Percentiles rank a stretch among this genome's conserved stretches.
phyloP scores from a whole-genome alignment of 2,797 vertebrate species.

The Poecilia picta region DNA sequence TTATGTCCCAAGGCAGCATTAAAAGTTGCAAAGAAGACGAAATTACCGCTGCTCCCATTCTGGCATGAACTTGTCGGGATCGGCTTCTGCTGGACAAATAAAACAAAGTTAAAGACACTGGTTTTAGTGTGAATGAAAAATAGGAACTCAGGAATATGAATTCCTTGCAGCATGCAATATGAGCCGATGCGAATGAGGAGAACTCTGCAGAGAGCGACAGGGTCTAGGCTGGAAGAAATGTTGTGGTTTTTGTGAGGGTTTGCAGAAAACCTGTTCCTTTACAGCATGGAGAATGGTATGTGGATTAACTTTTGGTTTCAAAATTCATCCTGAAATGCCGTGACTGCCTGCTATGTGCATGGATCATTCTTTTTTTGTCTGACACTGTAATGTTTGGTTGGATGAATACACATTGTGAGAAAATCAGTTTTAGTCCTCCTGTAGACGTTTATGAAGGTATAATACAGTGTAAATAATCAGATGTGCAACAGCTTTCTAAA shows the following conservation, averaged over 20 bases:
- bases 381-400: constrained; percentile 23
- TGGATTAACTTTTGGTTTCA: constrained; percentile 14
- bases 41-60: no score
- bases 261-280: constrained; percentile 40
- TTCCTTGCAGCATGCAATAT: constrained; percentile 19
- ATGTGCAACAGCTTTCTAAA: neutral
- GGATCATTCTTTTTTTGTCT: constrained; percentile 9
- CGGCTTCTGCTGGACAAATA: no score
- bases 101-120: no score
- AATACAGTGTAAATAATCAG: constrained; percentile 42
- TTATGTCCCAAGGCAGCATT: no score
- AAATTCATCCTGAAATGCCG: constrained; percentile 3
- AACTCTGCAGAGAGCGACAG: constrained; percentile 44
- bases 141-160: no score
- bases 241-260: constrained; percentile 51
- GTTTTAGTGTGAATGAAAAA: no score
- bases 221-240: constrained; percentile 49
- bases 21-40: no score
- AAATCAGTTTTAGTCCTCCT: constrained; percentile 25
- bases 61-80: no score
- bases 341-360: constrained; percentile 16
- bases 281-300: constrained; percentile 31
- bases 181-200: constrained; percentile 39
- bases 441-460: constrained; percentile 44
- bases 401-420: neutral